Evolutionary conservation across 1,140 invertebrate species (phyloP), one percentile per base, ranked within the genome.

Genomic region (Arion vulgaris): DNA sequence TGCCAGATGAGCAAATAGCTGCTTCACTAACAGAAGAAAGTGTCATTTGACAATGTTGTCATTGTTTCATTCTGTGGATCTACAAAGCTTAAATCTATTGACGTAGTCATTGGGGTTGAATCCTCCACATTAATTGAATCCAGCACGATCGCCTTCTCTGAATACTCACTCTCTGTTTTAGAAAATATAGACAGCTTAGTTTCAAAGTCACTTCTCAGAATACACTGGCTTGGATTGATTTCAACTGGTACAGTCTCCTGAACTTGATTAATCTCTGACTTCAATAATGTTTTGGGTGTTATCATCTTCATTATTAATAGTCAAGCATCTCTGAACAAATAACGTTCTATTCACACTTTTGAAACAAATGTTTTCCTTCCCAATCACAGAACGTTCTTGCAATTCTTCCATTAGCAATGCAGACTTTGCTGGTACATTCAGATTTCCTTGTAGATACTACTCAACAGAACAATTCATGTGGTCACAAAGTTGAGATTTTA

Each of bases 161-260:
- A 78, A 36, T 5, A 4, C 76, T 78, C 76, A 78, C 76, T 78
- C 32, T 78, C 45, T 0, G 5, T 23, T 28, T 53, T n/a, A 76
- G 41, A 51, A 26, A 53, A 45, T 32, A 28, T 1, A 19, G 74
- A 76, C 41, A 23, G 15, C 7, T 32, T n/a, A 53, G 74, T 36
- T 9, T 19, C 39, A n/a, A 9, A 1, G 51, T 71, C 66, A 71
- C 34, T 39, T n/a, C 32, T 66, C 28, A 39, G 23, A 79, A 45
- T 45, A 45, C 41, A 15, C 41, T 45, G 41, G 15, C 41, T 15
- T 45, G 5, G 5, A 45, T 15, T 45, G 41, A 45, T 45, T 45
- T 7, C 15, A 45, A 7, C 41, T 45, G 5, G 5, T 45, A 15
- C 15, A 45, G 15, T 15, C 15, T 45, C 41, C 41, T 45, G 5